Percentiles rank a stretch among this genome's conserved stretches.
Conservation (phyloP, 2,113 vertebrate genomes). For the Orthonyx spaldingii region DNA sequence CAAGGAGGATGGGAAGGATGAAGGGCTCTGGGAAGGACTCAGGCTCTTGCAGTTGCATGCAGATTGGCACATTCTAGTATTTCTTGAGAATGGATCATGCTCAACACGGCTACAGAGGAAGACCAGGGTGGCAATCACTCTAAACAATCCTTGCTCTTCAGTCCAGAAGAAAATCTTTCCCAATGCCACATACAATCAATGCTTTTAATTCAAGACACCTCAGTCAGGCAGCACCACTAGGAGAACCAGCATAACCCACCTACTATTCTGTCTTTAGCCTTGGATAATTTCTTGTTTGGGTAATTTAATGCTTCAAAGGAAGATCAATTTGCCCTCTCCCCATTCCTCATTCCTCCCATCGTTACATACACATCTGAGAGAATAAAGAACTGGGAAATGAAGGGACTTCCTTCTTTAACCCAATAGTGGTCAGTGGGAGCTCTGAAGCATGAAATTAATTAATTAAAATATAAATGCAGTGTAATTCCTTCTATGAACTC, state of each 20-base stretch:
- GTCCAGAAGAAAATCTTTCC: not conserved
- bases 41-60: not conserved
- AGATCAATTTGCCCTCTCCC: slow-evolving; percentile 28
- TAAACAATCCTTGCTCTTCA: not conserved
- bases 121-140: not conserved
- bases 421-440: slow-evolving; percentile 52
- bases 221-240: not conserved
- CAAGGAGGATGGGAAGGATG: not conserved
- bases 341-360: not conserved
- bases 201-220: slow-evolving; percentile 9
- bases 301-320: slow-evolving; percentile 57
- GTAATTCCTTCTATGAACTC: slow-evolving; percentile 48
- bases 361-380: slow-evolving; percentile 16
- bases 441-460: slow-evolving; percentile 67
- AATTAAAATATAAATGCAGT: slow-evolving; percentile 62
- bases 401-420: slow-evolving; percentile 37
- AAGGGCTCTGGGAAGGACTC: not conserved
- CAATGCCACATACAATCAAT: not conserved
- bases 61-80: not conserved
- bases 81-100: not conserved
- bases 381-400: slow-evolving; percentile 25
- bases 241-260: not conserved
- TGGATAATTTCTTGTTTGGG: slow-evolving; percentile 22
- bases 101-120: not conserved
- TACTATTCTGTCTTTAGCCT: not conserved